Conservation (phyloP, 2,888 invertebrate genomes). For the Crematogaster levior region DNA sequence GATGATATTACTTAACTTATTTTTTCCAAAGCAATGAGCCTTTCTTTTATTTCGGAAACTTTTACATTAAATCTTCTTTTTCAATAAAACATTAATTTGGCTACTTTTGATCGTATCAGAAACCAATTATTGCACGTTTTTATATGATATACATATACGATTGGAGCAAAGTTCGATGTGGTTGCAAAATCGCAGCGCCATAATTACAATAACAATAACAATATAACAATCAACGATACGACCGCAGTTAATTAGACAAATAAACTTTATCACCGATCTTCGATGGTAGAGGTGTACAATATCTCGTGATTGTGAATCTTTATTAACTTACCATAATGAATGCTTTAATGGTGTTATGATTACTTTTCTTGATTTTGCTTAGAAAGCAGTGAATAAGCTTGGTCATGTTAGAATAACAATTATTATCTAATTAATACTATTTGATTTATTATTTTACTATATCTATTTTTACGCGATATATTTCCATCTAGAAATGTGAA, state of each 20-base stretch:
- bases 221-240: slow-evolving; percentile 62
- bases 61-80: neutral
- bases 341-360: slow-evolving; percentile 67
- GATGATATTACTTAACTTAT: neutral
- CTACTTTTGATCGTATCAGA: slow-evolving; percentile 1
- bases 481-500: neutral
- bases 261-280: slow-evolving; percentile 65
- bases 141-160: neutral
- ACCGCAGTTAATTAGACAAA: slow-evolving; percentile 71
- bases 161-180: slow-evolving; percentile 33
- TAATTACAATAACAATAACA: slow-evolving; percentile 60
- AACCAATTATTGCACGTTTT: slow-evolving; percentile 23
- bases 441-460: neutral
- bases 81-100: neutral
- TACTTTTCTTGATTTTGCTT: slow-evolving; percentile 67
- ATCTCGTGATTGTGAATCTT: slow-evolving; percentile 69
- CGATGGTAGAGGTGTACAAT: slow-evolving; percentile 55
- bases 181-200: slow-evolving; percentile 49
- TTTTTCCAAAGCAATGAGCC: neutral
- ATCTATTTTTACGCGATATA: neutral
- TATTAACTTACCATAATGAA: slow-evolving; percentile 73
- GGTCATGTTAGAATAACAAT: slow-evolving; percentile 30
- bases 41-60: neutral
- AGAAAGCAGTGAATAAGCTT: slow-evolving; percentile 61
- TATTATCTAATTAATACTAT: slow-evolving; percentile 1